Percentiles rank a stretch among this genome's conserved stretches.
Conservation (phyloP, 1,140 invertebrate genomes). For the Heliconius nattereri region DNA sequence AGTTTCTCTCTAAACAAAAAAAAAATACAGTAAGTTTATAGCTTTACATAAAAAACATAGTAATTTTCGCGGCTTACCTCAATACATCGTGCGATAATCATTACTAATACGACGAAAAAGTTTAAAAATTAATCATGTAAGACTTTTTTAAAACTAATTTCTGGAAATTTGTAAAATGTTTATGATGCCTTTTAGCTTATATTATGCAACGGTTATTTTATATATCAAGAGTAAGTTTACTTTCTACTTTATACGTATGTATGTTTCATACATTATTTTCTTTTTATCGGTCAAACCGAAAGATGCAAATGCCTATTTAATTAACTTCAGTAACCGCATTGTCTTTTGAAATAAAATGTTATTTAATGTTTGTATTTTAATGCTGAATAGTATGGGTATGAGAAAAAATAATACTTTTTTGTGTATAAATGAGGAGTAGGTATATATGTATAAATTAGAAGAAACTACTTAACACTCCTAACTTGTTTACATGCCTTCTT, state of each 20-base stretch:
- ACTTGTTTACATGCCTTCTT: too few species aligned
- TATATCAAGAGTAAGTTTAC: not conserved
- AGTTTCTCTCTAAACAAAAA: not conserved
- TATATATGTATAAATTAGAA: too few species aligned
- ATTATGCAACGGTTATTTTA: conserved; percentile 1
- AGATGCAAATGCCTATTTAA: not conserved
- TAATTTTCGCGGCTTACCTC: not conserved
- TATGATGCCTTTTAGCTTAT: not conserved
- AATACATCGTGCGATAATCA: not conserved
- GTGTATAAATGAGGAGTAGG: too few species aligned
- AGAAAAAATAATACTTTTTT: not conserved
- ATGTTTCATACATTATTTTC: not conserved
- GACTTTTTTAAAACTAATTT: not conserved
- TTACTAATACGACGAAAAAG: not conserved
- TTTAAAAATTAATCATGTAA: not conserved
- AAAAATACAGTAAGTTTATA: not conserved
- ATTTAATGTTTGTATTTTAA: not conserved
- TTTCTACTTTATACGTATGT: not conserved
- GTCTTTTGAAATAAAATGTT: not conserved
- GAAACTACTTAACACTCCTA: too few species aligned
- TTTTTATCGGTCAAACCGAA: not conserved
- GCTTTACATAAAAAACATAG: not conserved
- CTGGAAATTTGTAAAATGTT: not conserved
- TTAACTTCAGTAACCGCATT: not conserved
- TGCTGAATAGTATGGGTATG: not conserved